Percentiles rank a stretch among this genome's conserved stretches.
These are phyloP conservation scores for Oxytorus armatus DNA, from an alignment of 2,888 invertebrate genomes.

Conservation along the genomic window DNA sequence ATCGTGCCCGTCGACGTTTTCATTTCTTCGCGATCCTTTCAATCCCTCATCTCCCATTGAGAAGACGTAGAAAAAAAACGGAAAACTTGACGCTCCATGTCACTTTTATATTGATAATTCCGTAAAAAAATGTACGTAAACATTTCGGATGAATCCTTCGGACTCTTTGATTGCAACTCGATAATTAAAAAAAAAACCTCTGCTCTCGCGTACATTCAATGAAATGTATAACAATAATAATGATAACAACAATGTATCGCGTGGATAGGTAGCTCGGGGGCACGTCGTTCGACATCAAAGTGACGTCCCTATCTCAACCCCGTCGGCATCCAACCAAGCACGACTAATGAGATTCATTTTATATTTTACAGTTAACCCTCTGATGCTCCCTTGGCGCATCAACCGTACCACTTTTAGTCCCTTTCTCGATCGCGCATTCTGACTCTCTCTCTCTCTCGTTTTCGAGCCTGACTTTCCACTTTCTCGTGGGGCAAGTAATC, in stretches of 20 bases:
- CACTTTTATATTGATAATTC: constrained; percentile 29
- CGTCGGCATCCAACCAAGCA: constrained; percentile 66
- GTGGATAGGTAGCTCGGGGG: constrained; percentile 73
- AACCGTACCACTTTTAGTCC: constrained; percentile 45
- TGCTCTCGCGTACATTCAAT: constrained; percentile 22
- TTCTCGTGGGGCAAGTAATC: constrained; percentile 25
- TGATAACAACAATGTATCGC: constrained; percentile 79
- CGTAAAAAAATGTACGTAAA: neutral
- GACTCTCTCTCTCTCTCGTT: neutral
- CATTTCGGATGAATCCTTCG: neutral
- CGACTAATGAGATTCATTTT: constrained; percentile 83
- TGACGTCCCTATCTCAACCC: constrained; percentile 70
- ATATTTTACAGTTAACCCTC: constrained; percentile 77
- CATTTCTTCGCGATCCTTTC: constrained; percentile 16
- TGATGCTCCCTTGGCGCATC: constrained; percentile 70
- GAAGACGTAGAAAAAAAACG: constrained; percentile 1
- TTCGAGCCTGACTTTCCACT: constrained; percentile 43
- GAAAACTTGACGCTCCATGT: neutral
- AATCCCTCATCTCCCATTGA: neutral
- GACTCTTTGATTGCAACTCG: constrained; percentile 61
- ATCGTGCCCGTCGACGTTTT: constrained; percentile 10
- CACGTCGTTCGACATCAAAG: constrained; percentile 79
- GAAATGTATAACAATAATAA: constrained; percentile 74
- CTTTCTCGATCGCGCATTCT: constrained; percentile 49
- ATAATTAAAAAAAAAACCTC: constrained; percentile 82